Conservation (phyloP, 2,888 invertebrate species). For the Phytoseiulus persimilis region DNA sequence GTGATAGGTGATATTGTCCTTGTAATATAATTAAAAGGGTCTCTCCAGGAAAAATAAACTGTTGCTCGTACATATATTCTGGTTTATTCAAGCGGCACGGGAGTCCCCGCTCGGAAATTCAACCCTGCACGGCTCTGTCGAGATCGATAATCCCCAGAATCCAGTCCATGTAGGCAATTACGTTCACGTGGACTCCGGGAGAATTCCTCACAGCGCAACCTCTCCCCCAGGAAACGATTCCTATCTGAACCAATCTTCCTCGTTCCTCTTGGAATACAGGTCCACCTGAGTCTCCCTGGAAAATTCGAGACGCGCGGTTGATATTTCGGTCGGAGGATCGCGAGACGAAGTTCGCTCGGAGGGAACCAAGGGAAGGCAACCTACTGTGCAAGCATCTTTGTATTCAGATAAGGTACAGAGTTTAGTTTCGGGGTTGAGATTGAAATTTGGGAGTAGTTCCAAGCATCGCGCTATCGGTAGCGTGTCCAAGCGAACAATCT, state of each 20-base stretch:
- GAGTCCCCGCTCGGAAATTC: too few relatives aligned
- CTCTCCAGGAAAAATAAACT: background rate
- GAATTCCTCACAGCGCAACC: slow-evolving; percentile 17
- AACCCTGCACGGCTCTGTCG: background rate
- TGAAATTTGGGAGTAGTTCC: background rate
- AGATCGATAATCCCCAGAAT: slow-evolving; percentile 15
- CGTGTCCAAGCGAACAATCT: slow-evolving; percentile 8
- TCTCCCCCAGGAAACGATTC: slow-evolving; percentile 21
- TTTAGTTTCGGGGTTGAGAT: background rate
- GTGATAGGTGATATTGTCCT: background rate
- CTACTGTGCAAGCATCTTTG: slow-evolving; percentile 22
- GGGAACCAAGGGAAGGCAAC: background rate
- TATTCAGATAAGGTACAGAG: slow-evolving; percentile 8
- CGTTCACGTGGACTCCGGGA: slow-evolving; percentile 26
- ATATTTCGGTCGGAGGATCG: too few relatives aligned
- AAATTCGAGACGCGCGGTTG: background rate
- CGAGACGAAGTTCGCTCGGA: too few relatives aligned
- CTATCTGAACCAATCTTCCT: slow-evolving; percentile 10
- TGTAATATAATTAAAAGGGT: background rate
- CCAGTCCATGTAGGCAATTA: slow-evolving; percentile 11
- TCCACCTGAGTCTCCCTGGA: slow-evolving; percentile 31
- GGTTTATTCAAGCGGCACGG: too few relatives aligned
- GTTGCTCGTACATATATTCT: too few relatives aligned
- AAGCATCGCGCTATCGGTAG: background rate
- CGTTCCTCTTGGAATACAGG: slow-evolving; percentile 32